These are phyloP conservation scores for Fregata magnificens DNA, from an alignment of 2,113 vertebrate genomes.

Conservation along the genomic window DNA sequence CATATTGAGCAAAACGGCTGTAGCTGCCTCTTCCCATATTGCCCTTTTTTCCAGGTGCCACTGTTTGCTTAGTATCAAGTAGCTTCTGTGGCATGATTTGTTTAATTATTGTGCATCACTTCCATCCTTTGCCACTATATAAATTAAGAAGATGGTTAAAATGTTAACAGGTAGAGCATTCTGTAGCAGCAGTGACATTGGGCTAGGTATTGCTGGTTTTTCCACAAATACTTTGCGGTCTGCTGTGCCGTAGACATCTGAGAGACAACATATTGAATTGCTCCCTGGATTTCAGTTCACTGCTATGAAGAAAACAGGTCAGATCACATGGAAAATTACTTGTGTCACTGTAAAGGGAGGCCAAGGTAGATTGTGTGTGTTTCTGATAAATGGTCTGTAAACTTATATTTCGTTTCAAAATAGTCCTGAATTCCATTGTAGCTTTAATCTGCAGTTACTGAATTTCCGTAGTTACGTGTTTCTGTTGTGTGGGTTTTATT, in stretches of 20 bases:
- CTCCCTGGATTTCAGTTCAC: background rate
- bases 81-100: background rate
- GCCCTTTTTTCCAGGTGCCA: background rate
- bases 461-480: background rate
- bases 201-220: background rate
- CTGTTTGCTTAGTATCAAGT: background rate
- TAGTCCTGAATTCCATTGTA: background rate
- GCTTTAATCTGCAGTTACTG: background rate
- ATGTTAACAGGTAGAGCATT: background rate
- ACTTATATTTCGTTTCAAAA: background rate
- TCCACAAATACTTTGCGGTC: background rate
- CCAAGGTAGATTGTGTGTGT: background rate
- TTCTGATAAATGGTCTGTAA: background rate
- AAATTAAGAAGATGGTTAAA: background rate
- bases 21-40: background rate
- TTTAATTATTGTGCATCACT: background rate
- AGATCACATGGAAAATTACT: background rate
- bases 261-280: background rate
- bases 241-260: background rate
- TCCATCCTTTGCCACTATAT: background rate
- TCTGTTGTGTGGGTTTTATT: background rate
- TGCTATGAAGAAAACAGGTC: conserved; percentile 18
- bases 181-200: background rate
- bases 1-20: background rate
- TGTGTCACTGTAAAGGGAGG: background rate